Conservation (phyloP, 2,113 vertebrate genomes). For the Mugil cephalus region DNA sequence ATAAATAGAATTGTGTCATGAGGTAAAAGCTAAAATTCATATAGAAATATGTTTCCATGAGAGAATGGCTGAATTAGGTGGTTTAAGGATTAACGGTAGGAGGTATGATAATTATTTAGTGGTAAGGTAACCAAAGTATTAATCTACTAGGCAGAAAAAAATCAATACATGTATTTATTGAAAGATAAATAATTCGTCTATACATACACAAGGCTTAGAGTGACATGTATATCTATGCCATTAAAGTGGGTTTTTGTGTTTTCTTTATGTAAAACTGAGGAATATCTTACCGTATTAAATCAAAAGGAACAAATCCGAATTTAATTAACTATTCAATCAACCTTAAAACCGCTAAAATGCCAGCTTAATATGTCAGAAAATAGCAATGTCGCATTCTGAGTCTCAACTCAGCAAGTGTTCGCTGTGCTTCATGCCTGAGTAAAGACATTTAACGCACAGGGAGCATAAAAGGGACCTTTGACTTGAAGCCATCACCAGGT, state of each 20-base stretch:
- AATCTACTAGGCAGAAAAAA: too few relatives aligned
- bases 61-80: too few relatives aligned
- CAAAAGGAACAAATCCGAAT: conserved; percentile 69
- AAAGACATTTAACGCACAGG: conserved; percentile 56
- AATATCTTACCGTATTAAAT: conserved; percentile 53
- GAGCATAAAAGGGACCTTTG: conserved; percentile 60
- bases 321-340: conserved; percentile 66
- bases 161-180: too few relatives aligned
- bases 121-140: too few relatives aligned
- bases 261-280: conserved; percentile 13
- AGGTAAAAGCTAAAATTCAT: too few relatives aligned
- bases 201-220: too few relatives aligned
- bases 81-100: too few relatives aligned
- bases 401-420: conserved; percentile 47
- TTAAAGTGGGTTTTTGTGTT: neutral
- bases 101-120: too few relatives aligned
- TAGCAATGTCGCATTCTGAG: conserved; percentile 45
- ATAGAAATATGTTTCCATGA: too few relatives aligned
- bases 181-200: too few relatives aligned
- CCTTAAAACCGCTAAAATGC: conserved; percentile 64
- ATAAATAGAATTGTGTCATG: too few relatives aligned
- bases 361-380: conserved; percentile 66
- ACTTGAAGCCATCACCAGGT: conserved; percentile 35
- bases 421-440: conserved; percentile 60
- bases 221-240: neutral